Conservation (phyloP, 2,797 vertebrate species). For the Bradypodion ventrale region DNA sequence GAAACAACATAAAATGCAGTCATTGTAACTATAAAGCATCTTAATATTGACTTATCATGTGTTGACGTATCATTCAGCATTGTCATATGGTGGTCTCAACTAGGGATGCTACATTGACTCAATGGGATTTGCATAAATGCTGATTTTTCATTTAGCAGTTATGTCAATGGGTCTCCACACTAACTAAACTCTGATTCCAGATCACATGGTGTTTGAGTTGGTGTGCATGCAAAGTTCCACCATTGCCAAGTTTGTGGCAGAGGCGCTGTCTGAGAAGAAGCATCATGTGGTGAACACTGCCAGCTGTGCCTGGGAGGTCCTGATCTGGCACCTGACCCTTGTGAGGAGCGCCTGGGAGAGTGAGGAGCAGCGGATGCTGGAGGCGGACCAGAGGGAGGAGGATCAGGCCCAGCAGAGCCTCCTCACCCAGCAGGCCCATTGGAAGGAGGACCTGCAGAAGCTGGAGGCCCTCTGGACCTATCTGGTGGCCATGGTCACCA, state of each 20-base stretch:
- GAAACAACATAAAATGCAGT: no score
- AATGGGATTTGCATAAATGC: no score
- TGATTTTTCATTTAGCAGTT: no score
- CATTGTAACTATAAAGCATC: no score
- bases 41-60: no score
- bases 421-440: conserved; percentile 89
- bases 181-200: no score
- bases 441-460: conserved; percentile 82
- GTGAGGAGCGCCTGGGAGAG: conserved; percentile 86
- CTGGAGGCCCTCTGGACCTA: conserved; percentile 82
- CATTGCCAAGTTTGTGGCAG: conserved; percentile 83
- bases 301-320: conserved; percentile 79
- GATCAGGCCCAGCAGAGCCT: conserved; percentile 91
- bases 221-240: conserved; percentile 85
- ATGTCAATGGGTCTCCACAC: no score
- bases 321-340: conserved; percentile 83
- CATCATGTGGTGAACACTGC: conserved; percentile 82
- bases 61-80: no score
- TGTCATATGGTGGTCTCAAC: no score
- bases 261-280: conserved; percentile 85
- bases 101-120: no score
- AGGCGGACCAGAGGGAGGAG: conserved; percentile 87
- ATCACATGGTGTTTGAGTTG: no score
- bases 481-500: conserved; percentile 87
- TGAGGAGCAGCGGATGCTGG: conserved; percentile 90